Evolutionary conservation across 2,888 invertebrate species (phyloP), one percentile per base, ranked within the genome.

Genomic region (Parnassius mnemosyne): DNA sequence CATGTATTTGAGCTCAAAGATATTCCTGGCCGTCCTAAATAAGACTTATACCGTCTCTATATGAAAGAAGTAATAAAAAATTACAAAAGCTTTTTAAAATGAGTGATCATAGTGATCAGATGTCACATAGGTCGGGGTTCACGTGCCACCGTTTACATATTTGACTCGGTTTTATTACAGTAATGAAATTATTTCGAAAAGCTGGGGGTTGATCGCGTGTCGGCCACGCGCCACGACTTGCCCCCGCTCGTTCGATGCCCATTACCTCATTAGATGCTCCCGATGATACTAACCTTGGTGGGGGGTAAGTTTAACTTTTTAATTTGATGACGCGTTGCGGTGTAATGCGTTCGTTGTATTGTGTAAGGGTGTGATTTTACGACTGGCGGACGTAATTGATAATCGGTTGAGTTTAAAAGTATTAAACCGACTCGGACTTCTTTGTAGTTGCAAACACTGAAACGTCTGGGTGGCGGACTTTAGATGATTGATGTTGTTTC

Each of bases 141-240:
- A 87, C 85, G 85, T 83, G 86, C 76, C 83, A 75, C 78, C 85
- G 83, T 87, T 89, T 87, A 87, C 85, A 84, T 84, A 77, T 87
- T 88, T 85, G 85, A 84, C 85, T 87, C 76, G 77, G 77, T 85
- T 88, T 87, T 86, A 87, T 88, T 87, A 84, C 84, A 82, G 87
- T 87, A 89, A 89, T 89, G 83, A 86, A 88, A 88, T 87, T 85
- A 89, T 87, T 77, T 77, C 74, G 71, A 73, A 60, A 73, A 73
- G 69, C 71, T 44, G 71, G 74, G 77, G 79, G 76, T 69, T 75
- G 69, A 64, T 82, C 85, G 87, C 85, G 88, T 85, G 88, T 68
- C 63, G 65, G 68, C 61, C 80, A 73, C 80, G 76, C 74, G 79
- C 61, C 75, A 61, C 65, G 64, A 59, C 67, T 53, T 67, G 72